Evolutionary conservation across 2,888 invertebrate species (phyloP).

Genomic region (Himalopsyche kuldschensis): DNA sequence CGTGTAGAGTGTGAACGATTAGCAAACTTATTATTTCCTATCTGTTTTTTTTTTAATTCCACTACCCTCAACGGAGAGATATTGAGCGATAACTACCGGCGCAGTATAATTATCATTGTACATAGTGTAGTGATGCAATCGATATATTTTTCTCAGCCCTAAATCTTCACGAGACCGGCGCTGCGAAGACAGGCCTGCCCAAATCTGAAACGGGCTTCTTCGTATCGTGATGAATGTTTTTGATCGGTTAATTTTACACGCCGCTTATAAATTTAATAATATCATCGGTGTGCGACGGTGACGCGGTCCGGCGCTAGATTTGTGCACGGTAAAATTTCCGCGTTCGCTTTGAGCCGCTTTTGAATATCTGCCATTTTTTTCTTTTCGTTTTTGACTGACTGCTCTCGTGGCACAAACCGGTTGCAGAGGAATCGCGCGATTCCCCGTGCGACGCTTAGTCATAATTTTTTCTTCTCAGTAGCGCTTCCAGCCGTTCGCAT

Average conservation of each 20-base stretch:
- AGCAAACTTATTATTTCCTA: no score
- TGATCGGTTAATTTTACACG: background rate
- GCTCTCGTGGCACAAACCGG: background rate
- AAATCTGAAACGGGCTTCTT: background rate
- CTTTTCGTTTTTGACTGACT: background rate
- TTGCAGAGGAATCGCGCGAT: background rate
- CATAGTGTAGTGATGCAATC: background rate
- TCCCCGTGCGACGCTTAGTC: background rate
- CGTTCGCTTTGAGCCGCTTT: background rate
- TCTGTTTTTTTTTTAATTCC: no score
- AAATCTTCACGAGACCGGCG: background rate
- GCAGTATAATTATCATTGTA: no score
- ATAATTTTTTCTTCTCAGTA: background rate
- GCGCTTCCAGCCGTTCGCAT: background rate
- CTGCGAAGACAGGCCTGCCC: background rate
- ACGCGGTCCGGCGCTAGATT: background rate
- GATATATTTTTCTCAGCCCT: background rate
- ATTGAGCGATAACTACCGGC: no score
- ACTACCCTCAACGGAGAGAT: no score
- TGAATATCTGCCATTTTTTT: background rate
- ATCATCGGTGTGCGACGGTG: background rate
- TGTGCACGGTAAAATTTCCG: background rate
- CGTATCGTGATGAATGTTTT: background rate
- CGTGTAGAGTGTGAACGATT: no score
- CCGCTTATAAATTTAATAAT: background rate